phyloP scores from a whole-genome alignment of 64 coral and sea anemone species.

The Astreopora myriophthalma region DNA sequence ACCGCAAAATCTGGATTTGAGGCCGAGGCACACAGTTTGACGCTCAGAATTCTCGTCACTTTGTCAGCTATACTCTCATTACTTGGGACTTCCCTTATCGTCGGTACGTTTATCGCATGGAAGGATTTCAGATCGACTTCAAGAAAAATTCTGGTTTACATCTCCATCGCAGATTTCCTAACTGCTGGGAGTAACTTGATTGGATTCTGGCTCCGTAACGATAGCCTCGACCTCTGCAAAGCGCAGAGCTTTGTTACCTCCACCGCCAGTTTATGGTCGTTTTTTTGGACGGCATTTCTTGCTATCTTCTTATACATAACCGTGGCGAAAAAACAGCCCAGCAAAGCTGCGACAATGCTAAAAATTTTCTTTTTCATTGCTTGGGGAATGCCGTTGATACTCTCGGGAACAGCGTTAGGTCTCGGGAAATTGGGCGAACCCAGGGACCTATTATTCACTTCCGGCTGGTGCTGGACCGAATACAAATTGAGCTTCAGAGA shows the following conservation, averaged over 20 bases:
- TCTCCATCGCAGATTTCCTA: slow-evolving; percentile 92
- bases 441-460: neutral
- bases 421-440: slow-evolving; percentile 46
- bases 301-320: slow-evolving; percentile 74
- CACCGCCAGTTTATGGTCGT: slow-evolving; percentile 78
- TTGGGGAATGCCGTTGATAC: slow-evolving; percentile 64
- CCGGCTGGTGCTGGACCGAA: slow-evolving; percentile 89
- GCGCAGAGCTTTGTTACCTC: slow-evolving; percentile 83
- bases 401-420: slow-evolving; percentile 40
- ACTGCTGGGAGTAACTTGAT: slow-evolving; percentile 67
- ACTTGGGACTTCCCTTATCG: slow-evolving; percentile 74
- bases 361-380: slow-evolving; percentile 65
- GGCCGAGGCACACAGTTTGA: neutral
- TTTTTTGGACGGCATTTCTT: slow-evolving; percentile 92
- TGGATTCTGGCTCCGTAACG: neutral
- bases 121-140: slow-evolving; percentile 75
- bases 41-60: slow-evolving; percentile 25
- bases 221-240: slow-evolving; percentile 8
- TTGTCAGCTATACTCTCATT: slow-evolving; percentile 64
- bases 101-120: slow-evolving; percentile 84
- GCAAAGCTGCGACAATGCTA: slow-evolving; percentile 65
- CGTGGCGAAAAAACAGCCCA: slow-evolving; percentile 49
- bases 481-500: neutral
- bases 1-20: neutral
- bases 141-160: slow-evolving; percentile 85